A percentile compares a stretch with the other conserved stretches of the same genome.
Conservation (phyloP, 2,888 invertebrate genomes). For the Syrista parreyssii region DNA sequence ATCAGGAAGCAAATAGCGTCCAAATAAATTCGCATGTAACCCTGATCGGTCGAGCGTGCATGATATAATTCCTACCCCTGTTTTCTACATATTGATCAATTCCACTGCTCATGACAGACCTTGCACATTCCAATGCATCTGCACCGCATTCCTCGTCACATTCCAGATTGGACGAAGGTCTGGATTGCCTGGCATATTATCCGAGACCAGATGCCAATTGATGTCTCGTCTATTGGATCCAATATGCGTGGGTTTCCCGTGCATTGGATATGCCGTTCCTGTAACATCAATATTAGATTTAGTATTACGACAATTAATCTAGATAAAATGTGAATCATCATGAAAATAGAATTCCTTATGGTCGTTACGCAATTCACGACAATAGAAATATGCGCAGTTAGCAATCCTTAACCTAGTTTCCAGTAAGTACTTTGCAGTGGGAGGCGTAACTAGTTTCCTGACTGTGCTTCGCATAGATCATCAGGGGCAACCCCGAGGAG, state of each 20-base stretch:
- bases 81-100: not conserved
- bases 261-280: not conserved
- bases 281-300: not conserved
- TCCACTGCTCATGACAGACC: not conserved
- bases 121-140: not conserved
- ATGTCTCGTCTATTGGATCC: not conserved
- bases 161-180: not conserved
- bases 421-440: not conserved
- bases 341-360: not conserved
- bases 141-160: not conserved
- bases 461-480: conserved; percentile 5
- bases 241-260: not conserved
- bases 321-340: not conserved
- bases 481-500: not conserved
- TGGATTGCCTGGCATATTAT: not conserved
- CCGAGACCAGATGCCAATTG: not conserved
- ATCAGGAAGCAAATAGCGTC: not conserved
- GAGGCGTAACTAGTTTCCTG: not conserved
- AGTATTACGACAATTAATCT: not conserved
- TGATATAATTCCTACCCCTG: not conserved
- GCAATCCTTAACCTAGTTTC: conserved; percentile 2
- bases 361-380: not conserved
- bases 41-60: not conserved
- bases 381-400: not conserved
- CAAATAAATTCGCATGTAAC: not conserved